Percentiles rank a stretch among this genome's conserved stretches.
Evolutionary conservation across 2,888 invertebrate genomes (phyloP).

Genomic region (Parapristionchus giblindavisi): DNA sequence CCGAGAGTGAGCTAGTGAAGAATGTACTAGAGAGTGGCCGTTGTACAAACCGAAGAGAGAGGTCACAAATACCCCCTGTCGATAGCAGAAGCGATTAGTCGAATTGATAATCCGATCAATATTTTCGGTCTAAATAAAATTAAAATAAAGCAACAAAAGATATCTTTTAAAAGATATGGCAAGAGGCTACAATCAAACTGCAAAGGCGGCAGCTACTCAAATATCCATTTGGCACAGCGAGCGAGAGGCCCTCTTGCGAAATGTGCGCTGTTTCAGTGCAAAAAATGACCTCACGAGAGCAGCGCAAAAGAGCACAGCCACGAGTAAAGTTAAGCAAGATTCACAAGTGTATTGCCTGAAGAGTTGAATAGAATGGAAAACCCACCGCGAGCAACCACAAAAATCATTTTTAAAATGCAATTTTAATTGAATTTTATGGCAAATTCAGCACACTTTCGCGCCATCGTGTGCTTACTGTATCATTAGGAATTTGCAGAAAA

Average conservation of each 20-base stretch:
- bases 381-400: neutral
- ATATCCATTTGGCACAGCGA: neutral
- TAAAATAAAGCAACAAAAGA: too few relatives aligned
- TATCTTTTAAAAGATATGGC: neutral
- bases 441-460: neutral
- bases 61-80: conserved; percentile 30
- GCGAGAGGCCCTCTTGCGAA: conserved; percentile 9
- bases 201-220: conserved; percentile 17
- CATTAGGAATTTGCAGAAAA: neutral
- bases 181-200: conserved; percentile 16
- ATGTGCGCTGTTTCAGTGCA: neutral
- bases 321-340: neutral
- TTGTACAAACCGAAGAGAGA: conserved; percentile 29
- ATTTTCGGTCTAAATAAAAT: too few relatives aligned
- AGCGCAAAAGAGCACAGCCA: neutral
- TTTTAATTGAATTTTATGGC: neutral
- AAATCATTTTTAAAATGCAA: neutral
- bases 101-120: too few relatives aligned
- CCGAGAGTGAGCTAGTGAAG: too few relatives aligned
- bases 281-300: neutral
- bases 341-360: neutral
- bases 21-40: too few relatives aligned
- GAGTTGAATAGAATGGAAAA: neutral
- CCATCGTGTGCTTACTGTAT: conserved; percentile 6
- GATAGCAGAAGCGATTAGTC: too few relatives aligned